Conservation (phyloP, 2,113 vertebrate genomes). For the Nothocercus julius region DNA sequence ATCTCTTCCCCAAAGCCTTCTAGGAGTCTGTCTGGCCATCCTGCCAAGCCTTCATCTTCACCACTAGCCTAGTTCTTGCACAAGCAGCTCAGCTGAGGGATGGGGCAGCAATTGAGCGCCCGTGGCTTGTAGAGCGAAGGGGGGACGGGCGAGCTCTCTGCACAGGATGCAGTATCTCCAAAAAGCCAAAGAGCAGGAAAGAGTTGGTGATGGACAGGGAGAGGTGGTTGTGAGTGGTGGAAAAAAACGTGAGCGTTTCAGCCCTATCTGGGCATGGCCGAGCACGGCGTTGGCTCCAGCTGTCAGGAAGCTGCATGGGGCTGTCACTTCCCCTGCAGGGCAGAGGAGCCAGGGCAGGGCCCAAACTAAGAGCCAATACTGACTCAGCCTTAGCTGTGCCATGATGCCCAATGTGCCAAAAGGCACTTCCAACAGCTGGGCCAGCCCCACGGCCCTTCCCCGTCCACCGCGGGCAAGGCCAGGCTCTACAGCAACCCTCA, state of each 20-base stretch:
- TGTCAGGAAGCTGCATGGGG: fast-evolving
- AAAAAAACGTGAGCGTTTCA: background rate
- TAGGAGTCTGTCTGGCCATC: fast-evolving
- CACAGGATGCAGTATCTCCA: background rate
- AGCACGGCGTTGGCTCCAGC: fast-evolving
- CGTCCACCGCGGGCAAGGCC: background rate
- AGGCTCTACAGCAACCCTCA: background rate
- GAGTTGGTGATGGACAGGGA: background rate
- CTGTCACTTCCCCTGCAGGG: background rate
- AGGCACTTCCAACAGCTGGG: background rate
- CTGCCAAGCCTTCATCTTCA: background rate
- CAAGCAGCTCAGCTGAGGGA: background rate
- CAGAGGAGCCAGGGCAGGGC: background rate
- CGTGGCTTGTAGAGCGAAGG: background rate
- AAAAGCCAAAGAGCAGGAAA: background rate
- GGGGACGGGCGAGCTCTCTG: background rate
- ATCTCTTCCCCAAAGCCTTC: too few species aligned
- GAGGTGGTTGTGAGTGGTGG: background rate
- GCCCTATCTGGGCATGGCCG: background rate
- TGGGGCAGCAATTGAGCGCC: background rate
- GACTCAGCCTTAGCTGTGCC: background rate
- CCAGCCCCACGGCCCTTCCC: background rate
- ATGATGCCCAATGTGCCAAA: fast-evolving
- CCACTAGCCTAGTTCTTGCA: too few species aligned
- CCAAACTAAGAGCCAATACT: background rate